Base-by-base conservation (phyloP, 2,888 invertebrate species). In the Deilephila elpenor region DNA sequence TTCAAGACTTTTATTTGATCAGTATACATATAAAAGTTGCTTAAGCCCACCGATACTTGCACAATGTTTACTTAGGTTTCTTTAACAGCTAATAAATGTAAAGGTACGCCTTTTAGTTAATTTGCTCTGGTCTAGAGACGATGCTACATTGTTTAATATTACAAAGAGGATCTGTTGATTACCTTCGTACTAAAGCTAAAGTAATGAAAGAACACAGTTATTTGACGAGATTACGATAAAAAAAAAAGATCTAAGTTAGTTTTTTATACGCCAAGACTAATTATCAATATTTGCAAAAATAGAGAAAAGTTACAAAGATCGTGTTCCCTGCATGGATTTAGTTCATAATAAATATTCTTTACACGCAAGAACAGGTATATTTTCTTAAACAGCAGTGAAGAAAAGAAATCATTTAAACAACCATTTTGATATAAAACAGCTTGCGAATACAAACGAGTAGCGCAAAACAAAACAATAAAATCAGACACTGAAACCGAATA, bases 11-110 rank as follows among this genome's bases (percentile, higher is more conserved):
- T 60, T 71, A 60, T 71, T 71, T 60, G 71, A 60, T 71, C 19
- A 71, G 60, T 44, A 60, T 60, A 71, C 60, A 71, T 44, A 60
- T 67, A 67, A 51, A 67, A 67, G 67, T 67, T 67, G 44, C 44
- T 67, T 17, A 51, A 25, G 25, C 51, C 67, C 51, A 51, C 25
- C 20, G 67, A 67, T 51, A 67, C 62, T 62, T 37, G n/a, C 67
- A 29, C 44, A 51, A 67, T 67, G 67, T 67, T 67, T 67, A 67
- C 44, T 67, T 67, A 51, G 67, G 67, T 67, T 67, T 67, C 67
- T 67, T 67, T 51, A 67, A 25, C 25, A 67, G 44, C 25, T 67
- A 67, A 67, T 67, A 67, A 67, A 44, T 0, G 44, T 25, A 5
- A 67, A 25, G 67, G 51, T 29, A 44, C 25, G 67, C 25, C 67